Conservation (phyloP, 2,113 vertebrate species). For the Hippocampus abdominalis region DNA sequence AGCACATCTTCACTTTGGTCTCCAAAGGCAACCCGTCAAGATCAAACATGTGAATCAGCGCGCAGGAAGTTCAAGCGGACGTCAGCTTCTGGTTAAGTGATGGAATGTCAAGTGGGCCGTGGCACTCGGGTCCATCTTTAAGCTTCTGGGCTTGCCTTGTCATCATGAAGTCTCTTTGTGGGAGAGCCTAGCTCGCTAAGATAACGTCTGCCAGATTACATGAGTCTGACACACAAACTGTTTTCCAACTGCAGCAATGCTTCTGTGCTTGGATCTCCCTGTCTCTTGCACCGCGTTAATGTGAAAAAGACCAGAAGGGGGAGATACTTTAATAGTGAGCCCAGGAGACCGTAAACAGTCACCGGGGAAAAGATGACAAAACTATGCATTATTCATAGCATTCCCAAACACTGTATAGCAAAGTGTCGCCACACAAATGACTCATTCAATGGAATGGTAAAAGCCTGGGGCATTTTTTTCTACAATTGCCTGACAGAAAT, state of each 20-base stretch:
- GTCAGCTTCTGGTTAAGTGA: slow-evolving; percentile 33
- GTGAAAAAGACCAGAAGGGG: slow-evolving; percentile 35
- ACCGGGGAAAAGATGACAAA: slow-evolving; percentile 7
- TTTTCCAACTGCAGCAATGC: slow-evolving; percentile 21
- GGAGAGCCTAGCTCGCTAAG: slow-evolving; percentile 22
- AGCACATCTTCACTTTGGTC: slow-evolving; percentile 12
- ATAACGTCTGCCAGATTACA: slow-evolving; percentile 27
- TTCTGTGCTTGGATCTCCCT: slow-evolving; percentile 4
- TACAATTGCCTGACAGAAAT: not conserved
- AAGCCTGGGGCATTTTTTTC: not conserved
- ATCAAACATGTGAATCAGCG: slow-evolving; percentile 6
- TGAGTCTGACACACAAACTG: slow-evolving; percentile 22
- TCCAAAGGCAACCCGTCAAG: slow-evolving; percentile 14
- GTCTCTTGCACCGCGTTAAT: slow-evolving; percentile 18
- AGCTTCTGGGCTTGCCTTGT: slow-evolving; percentile 53
- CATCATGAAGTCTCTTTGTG: slow-evolving; percentile 55
- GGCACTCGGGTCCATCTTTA: slow-evolving; percentile 21
- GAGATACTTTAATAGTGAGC: slow-evolving; percentile 38
- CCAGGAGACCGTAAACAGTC: slow-evolving; percentile 29
- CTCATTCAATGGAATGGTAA: slow-evolving; percentile 3
- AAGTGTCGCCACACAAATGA: slow-evolving; percentile 1
- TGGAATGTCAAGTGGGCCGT: slow-evolving; percentile 32
- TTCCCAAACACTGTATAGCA: not conserved
- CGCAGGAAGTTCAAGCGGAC: slow-evolving; percentile 42
- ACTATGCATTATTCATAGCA: slow-evolving; percentile 1